Base-by-base conservation (phyloP, 1,140 invertebrate species). In the Laupala kohalensis region DNA sequence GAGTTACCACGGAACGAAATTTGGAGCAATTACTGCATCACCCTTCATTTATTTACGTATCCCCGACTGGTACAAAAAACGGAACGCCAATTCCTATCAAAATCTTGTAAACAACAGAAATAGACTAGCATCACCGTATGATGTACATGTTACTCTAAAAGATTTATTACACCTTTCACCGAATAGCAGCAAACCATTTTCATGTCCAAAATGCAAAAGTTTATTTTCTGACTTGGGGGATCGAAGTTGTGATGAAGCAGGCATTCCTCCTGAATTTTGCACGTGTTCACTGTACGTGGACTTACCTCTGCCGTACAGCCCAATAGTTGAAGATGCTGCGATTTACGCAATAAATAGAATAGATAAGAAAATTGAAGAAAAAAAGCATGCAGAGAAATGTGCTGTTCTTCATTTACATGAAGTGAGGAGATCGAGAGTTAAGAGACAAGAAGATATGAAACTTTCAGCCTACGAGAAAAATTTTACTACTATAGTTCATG, bases 1-100 rank as follows among this genome's bases (percentile, higher is more conserved):
- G 0, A 73, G 94, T 76, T 96, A 98, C 80, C 96, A 98, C 79
- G 96, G 96, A 0, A 89, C 95, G 77, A 80, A 96, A 29, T 97
- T 92, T 83, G 95, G 95, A 3, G 82, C 83, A 3, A 88, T 94
- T 23, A 79, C 92, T 24, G 79, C 86, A 75, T 96, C 94, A 0
- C 96, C 96, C 0, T 92, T 94, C 73, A 83, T 94, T 15, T 91
- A 90, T 75, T 80, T 96, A 4, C 84, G 88, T 75, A 74, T 96
- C 23, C 95, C 96, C 0, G 79, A 87, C 30, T 88, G 86, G 80
- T 91, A 93, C 75, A 80, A 82, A 25, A 74, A 85, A 15, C 82
- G 85, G 27, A 87, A 90, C 78, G 86, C 87, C 0, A 76, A 84
- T 26, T 85, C 89, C 2, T 85, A 85, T 67, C 76, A 81, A 24